Conservation (phyloP, 2,113 vertebrate genomes). For the Podarcis muralis region DNA sequence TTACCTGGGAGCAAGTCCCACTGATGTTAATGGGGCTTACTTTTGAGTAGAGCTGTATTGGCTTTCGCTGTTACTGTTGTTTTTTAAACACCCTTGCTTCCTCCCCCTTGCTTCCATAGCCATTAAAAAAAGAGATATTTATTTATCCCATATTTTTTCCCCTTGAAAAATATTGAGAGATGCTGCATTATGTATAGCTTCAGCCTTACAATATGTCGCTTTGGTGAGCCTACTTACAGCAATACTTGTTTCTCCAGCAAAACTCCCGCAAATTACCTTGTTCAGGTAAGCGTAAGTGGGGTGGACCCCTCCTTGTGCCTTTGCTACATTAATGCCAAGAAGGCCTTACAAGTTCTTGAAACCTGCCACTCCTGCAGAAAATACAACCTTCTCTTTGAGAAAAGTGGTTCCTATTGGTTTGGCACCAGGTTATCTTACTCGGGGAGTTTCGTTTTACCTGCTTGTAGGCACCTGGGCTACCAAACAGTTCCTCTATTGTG, state of each 20-base stretch:
- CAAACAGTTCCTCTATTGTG: conserved; percentile 5
- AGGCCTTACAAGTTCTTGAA: not conserved
- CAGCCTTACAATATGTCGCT: not conserved
- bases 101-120: not conserved
- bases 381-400: not conserved
- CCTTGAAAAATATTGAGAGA: not conserved
- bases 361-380: not conserved
- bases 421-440: not conserved
- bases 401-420: not conserved
- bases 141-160: not conserved
- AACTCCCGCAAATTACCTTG: not conserved
- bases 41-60: no score
- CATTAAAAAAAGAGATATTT: not conserved
- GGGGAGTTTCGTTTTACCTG: not conserved
- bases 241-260: not conserved
- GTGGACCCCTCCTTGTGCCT: not conserved
- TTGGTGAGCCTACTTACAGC: not conserved
- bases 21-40: not conserved
- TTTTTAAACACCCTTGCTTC: not conserved
- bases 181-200: not conserved
- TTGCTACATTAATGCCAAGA: not conserved
- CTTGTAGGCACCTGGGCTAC: not conserved
- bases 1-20: not conserved
- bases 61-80: not conserved
- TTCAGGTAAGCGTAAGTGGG: not conserved